These are phyloP conservation scores for Montipora foliosa DNA, from an alignment of 64 coral and sea anemone genomes.

Conservation along the genomic window DNA sequence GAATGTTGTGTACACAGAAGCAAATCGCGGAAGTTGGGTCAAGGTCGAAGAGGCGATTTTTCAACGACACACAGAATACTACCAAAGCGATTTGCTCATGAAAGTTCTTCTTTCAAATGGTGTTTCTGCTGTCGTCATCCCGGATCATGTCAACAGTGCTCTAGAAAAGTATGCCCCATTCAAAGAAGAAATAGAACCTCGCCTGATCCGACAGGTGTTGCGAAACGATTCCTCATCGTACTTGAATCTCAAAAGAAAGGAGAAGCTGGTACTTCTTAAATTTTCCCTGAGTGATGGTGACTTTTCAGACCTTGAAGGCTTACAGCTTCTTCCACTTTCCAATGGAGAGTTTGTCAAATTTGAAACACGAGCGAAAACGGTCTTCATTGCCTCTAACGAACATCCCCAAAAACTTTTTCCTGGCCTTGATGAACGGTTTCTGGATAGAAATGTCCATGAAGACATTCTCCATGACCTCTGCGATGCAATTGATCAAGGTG, in stretches of 20 bases:
- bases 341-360: conserved; percentile 33
- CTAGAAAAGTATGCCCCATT: background rate
- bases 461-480: conserved; percentile 6
- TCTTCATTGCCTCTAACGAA: conserved; percentile 63
- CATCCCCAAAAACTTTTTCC: conserved; percentile 69
- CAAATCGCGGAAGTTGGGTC: conserved; percentile 61
- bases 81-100: conserved; percentile 14
- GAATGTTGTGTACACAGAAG: conserved; percentile 59
- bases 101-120: conserved; percentile 29
- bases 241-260: background rate
- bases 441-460: conserved; percentile 44
- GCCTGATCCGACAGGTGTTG: background rate
- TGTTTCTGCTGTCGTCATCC: conserved; percentile 62
- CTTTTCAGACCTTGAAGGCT: conserved; percentile 52
- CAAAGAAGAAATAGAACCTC: conserved; percentile 37
- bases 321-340: conserved; percentile 71
- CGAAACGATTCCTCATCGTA: conserved; percentile 14
- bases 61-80: conserved; percentile 3
- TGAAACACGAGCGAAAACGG: background rate
- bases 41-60: conserved; percentile 48
- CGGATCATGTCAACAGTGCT: conserved; percentile 50
- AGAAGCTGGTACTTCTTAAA: conserved; percentile 70
- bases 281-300: conserved; percentile 60
- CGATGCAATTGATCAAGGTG: conserved; percentile 27
- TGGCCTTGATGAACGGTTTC: conserved; percentile 41